These are phyloP conservation scores for Lepus timidus DNA, from an alignment of 2,113 vertebrate genomes.

Conservation along the genomic window DNA sequence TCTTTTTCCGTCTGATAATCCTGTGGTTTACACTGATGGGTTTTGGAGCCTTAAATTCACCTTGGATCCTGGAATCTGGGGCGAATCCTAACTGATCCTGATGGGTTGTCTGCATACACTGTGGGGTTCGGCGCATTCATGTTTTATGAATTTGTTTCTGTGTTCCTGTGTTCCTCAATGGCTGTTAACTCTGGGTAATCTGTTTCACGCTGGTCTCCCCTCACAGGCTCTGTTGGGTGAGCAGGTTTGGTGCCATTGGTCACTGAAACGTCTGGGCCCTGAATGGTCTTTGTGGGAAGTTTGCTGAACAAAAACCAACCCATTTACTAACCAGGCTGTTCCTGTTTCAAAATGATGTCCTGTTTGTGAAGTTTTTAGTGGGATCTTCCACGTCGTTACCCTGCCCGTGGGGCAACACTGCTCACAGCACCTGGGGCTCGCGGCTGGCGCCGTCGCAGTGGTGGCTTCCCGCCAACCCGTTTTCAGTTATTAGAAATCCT, in stretches of 20 bases:
- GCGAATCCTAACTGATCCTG: background rate
- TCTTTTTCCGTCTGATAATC: background rate
- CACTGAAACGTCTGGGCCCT: background rate
- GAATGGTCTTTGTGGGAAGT: background rate
- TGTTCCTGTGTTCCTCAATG: background rate
- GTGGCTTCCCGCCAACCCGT: too few relatives aligned
- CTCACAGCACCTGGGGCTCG: too few relatives aligned
- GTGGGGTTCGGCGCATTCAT: background rate
- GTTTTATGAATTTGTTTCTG: background rate
- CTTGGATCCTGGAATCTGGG: background rate
- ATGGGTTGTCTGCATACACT: background rate
- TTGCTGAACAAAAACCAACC: background rate
- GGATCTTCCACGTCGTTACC: too few relatives aligned
- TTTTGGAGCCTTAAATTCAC: slow-evolving; percentile 16
- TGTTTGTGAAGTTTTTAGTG: too few relatives aligned
- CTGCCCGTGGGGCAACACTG: too few relatives aligned
- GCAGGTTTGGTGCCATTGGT: slow-evolving; percentile 1
- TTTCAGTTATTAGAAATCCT: too few relatives aligned
- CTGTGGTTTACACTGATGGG: background rate
- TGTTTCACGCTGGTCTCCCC: background rate
- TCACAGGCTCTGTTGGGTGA: background rate
- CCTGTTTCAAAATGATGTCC: too few relatives aligned
- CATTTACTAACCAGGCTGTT: too few relatives aligned
- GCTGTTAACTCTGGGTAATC: background rate
- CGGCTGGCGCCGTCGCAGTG: too few relatives aligned